Conservation (phyloP, 2,797 vertebrate genomes). For the Danionella dracula region DNA sequence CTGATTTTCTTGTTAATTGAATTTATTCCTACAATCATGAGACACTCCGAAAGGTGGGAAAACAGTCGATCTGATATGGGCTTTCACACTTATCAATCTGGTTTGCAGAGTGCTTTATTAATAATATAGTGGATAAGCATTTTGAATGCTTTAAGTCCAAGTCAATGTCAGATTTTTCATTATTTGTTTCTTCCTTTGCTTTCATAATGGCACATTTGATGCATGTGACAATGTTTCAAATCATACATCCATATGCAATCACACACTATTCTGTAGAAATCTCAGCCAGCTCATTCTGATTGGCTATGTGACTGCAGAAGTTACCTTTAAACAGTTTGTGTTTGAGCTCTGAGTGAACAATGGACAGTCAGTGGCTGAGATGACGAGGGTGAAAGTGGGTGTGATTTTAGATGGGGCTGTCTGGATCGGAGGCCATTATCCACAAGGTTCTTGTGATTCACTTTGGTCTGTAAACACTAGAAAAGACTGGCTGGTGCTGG, state of each 20-base stretch:
- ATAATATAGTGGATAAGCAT: not conserved
- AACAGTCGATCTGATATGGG: not conserved
- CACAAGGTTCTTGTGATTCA: constrained; percentile 3
- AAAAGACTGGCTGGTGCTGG: constrained; percentile 16
- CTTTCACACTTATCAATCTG: not conserved
- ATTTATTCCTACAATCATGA: too few species aligned
- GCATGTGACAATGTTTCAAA: constrained; percentile 14
- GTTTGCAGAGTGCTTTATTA: not conserved
- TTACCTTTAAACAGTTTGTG: not conserved
- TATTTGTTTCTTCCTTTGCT: constrained; percentile 34
- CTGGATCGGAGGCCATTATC: not conserved
- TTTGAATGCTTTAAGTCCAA: not conserved
- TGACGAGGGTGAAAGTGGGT: not conserved
- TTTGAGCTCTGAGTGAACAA: not conserved
- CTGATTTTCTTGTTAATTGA: too few species aligned
- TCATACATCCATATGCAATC: constrained; percentile 48
- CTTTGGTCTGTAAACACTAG: constrained; percentile 21
- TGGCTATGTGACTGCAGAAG: not conserved
- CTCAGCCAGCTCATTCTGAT: constrained; percentile 7
- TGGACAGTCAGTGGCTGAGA: not conserved
- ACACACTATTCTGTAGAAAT: constrained; percentile 35
- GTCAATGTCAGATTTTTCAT: not conserved
- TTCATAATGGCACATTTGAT: not conserved
- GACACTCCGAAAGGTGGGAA: not conserved
- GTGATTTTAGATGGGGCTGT: not conserved